Evolutionary conservation across 1,140 invertebrate genomes (phyloP).

Genomic region (Solen grandis): DNA sequence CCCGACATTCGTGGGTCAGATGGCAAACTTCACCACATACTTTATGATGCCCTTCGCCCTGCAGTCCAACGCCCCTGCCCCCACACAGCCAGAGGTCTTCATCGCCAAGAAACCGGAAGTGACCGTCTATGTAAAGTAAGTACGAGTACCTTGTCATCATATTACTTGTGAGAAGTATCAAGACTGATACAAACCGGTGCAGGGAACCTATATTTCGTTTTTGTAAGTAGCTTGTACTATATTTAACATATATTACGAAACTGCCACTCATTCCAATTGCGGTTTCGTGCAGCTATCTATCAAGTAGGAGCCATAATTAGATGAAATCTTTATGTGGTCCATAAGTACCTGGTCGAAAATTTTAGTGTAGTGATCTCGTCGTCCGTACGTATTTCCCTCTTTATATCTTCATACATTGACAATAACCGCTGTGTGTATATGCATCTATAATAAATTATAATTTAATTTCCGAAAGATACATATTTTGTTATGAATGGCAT

Average conservation of each 20-base stretch:
- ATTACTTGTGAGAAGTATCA: not conserved
- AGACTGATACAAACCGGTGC: not conserved
- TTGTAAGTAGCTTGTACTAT: not conserved
- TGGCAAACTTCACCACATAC: conserved; percentile 72
- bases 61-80: conserved; percentile 35
- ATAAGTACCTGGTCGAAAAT: no score
- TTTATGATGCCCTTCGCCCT: conserved; percentile 57
- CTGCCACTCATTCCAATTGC: not conserved
- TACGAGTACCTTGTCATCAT: not conserved
- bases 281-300: no score
- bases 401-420: no score
- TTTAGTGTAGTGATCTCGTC: no score
- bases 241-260: not conserved
- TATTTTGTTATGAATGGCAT: no score
- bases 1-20: conserved; percentile 61
- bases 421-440: no score
- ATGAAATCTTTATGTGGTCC: no score
- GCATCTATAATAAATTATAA: no score
- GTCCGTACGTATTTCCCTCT: no score
- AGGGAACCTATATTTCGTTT: not conserved
- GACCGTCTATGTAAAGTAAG: conserved; percentile 73
- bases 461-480: no score
- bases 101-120: conserved; percentile 65
- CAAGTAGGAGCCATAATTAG: no score
- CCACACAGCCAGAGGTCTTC: conserved; percentile 25